Evolutionary conservation across 2,113 vertebrate genomes (phyloP), one percentile per base, ranked within the genome.

Genomic region (Lampris megalopsis): DNA sequence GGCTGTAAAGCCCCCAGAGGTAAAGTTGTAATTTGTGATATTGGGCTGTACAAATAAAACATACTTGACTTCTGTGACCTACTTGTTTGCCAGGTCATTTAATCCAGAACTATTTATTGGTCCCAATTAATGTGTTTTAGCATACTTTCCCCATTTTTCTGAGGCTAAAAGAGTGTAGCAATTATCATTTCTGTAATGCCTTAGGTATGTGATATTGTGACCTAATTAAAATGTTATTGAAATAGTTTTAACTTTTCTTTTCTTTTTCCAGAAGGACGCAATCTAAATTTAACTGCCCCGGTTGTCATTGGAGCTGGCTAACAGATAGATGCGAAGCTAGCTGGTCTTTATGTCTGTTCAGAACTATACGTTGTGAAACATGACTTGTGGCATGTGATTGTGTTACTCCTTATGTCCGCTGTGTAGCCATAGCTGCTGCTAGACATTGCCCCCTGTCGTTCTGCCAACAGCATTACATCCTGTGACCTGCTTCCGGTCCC

Each of bases 211-310:
- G 45, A 49, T 79, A 67, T 80, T 47, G 8, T 64, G 70, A 75
- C 75, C 79, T 84, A 65, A 85, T 87, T 89, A 64, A 63, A 37
- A 78, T 71, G 49, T 82, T 71, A 73, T 83, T 48, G 4, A 73
- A 76, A 53, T 49, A 50, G 1, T 58, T 43, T 74, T 70, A 36
- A n/a, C 24, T 24, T 58, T 6, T 43, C 10, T 64, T 35, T 8
- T 67, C 73, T 74, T 73, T 83, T 0, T 68, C 86, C 70, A 62
- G 57, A 61, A 82, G 86, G 58, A 10, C 41, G 35, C 40, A n/a
- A 49, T 52, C 59, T 70, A 83, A 82, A 86, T 83, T 83, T 64
- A 86, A 70, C 6, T 53, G 36, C 70, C 54, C 79, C 62, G 53
- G 78, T 81, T 68, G 45, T 24, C 24, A n/a, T 63, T 5, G 1